A percentile compares a stretch with the other conserved stretches of the same genome.
These are phyloP conservation scores for Phoebastria nigripes DNA, from an alignment of 2,797 vertebrate genomes.

Conservation along the genomic window DNA sequence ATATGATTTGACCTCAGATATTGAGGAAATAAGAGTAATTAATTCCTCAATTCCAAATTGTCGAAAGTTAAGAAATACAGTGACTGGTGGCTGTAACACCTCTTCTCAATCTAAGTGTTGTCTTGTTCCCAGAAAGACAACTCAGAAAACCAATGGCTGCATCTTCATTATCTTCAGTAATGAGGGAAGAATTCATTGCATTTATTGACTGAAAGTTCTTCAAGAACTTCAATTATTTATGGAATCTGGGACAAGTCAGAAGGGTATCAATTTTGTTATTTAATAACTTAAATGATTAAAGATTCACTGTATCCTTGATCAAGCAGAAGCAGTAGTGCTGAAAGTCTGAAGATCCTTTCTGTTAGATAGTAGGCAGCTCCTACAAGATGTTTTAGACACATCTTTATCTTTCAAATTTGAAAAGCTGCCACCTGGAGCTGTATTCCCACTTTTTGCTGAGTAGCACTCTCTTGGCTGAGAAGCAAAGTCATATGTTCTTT, in stretches of 20 bases:
- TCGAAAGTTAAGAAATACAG: background rate
- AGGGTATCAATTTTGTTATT: background rate
- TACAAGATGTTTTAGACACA: background rate
- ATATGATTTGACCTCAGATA: background rate
- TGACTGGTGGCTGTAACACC: background rate
- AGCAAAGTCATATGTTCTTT: slow-evolving; percentile 1
- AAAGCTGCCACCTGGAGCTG: slow-evolving; percentile 33
- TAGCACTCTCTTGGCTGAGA: background rate
- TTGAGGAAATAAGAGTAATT: background rate
- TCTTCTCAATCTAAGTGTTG: background rate
- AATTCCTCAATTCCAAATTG: background rate
- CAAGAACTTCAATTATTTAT: background rate
- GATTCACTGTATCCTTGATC: background rate
- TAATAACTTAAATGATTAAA: background rate
- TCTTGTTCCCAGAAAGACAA: background rate
- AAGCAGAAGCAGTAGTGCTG: background rate
- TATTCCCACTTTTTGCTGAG: slow-evolving; percentile 17
- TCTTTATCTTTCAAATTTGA: slow-evolving; percentile 18
- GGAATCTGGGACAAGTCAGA: background rate
- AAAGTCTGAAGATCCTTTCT: background rate
- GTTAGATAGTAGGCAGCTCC: background rate
- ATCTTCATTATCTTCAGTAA: background rate
- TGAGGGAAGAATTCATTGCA: background rate
- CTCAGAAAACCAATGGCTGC: background rate
- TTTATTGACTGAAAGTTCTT: background rate